Evolutionary conservation across 1,140 invertebrate species (phyloP).

Genomic region (Neelides sp.): DNA sequence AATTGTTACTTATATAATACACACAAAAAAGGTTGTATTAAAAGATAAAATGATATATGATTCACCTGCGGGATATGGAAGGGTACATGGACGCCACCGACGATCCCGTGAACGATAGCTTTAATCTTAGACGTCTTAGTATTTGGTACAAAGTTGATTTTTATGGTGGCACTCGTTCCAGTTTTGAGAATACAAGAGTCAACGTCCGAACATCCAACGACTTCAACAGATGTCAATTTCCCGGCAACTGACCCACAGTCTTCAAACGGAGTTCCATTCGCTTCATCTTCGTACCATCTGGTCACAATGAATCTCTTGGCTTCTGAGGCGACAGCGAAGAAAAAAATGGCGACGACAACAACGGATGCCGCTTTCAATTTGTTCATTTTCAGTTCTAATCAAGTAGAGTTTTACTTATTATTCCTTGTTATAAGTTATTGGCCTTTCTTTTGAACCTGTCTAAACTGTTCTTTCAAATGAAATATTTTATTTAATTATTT

Average conservation of each 20-base stretch:
- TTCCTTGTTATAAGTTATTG: not conserved
- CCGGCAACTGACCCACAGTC: conserved; percentile 15
- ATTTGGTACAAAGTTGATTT: conserved; percentile 22
- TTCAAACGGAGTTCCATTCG: conserved; percentile 9
- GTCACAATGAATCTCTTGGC: conserved; percentile 2
- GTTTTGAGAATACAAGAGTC: conserved; percentile 20
- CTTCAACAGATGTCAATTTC: conserved; percentile 15
- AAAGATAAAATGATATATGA: not conserved
- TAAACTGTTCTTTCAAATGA: not conserved
- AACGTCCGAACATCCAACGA: conserved; percentile 16
- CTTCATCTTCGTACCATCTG: not conserved
- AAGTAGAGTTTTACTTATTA: not conserved
- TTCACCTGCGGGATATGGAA: conserved; percentile 33
- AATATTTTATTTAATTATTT: not conserved
- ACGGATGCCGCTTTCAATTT: not conserved
- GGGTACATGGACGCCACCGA: conserved; percentile 35
- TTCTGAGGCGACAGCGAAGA: no score
- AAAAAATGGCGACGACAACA: not conserved
- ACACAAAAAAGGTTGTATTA: not conserved
- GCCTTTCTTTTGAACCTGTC: not conserved
- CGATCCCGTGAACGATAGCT: conserved; percentile 34
- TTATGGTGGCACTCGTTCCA: conserved; percentile 22
- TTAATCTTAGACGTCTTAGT: conserved; percentile 15
- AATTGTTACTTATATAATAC: not conserved
- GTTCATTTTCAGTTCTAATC: not conserved